Percentiles rank a stretch among this genome's conserved stretches.
Evolutionary conservation across 2,113 vertebrate species (phyloP).

Genomic region (Thamnophis sirtalis): DNA sequence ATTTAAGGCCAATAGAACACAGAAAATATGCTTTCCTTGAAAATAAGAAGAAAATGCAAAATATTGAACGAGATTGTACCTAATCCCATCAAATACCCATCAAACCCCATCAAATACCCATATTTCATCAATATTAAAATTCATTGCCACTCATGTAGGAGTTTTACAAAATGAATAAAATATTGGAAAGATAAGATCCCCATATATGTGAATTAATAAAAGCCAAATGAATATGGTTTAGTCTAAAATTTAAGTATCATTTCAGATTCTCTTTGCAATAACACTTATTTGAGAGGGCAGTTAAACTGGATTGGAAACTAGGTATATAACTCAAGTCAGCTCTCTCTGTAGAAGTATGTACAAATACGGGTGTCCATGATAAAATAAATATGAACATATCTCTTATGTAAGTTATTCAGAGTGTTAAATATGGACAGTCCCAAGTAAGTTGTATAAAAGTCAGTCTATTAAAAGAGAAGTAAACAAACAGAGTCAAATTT

Average conservation of each 20-base stretch:
- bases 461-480: background rate
- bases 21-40: background rate
- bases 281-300: background rate
- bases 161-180: background rate
- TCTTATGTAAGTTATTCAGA: background rate
- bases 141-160: background rate
- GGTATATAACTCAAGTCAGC: background rate
- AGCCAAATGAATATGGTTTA: background rate
- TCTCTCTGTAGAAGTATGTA: background rate
- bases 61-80: background rate
- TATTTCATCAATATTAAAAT: background rate
- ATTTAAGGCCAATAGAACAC: background rate
- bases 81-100: background rate
- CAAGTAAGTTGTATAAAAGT: background rate
- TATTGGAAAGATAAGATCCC: background rate
- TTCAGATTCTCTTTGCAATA: background rate
- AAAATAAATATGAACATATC: background rate
- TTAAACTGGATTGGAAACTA: background rate
- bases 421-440: background rate
- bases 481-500: background rate
- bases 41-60: background rate
- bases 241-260: background rate
- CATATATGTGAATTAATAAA: background rate
- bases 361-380: background rate
- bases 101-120: background rate